phyloP scores from a whole-genome alignment of 2,888 invertebrate genomes.

The Entomobrya proxima region DNA sequence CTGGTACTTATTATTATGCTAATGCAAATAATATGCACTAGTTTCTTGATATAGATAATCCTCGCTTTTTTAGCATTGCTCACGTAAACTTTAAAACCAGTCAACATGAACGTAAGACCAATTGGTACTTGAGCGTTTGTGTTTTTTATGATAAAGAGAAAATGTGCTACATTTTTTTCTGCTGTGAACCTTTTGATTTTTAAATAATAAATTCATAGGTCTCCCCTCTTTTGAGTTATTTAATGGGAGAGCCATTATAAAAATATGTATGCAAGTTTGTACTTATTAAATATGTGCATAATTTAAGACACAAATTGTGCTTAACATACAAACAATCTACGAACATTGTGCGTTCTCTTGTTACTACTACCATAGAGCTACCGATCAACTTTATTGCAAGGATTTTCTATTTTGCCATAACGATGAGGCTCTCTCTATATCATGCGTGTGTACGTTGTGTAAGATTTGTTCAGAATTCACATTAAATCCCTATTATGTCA shows the following conservation, averaged over 20 bases:
- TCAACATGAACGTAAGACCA: neutral
- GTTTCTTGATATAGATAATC: constrained; percentile 23
- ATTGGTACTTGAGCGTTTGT: neutral
- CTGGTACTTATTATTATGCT: neutral
- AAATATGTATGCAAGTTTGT: constrained; percentile 23
- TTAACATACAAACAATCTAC: neutral
- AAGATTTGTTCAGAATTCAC: neutral
- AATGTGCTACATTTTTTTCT: constrained; percentile 34
- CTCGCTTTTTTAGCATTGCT: neutral
- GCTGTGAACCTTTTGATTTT: constrained; percentile 26
- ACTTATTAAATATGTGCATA: constrained; percentile 38
- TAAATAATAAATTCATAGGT: constrained; percentile 18
- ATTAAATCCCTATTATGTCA: neutral
- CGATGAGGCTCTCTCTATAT: neutral
- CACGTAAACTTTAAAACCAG: constrained; percentile 20
- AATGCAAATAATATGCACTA: constrained; percentile 20
- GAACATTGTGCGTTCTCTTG: neutral
- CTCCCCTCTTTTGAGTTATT: constrained; percentile 24
- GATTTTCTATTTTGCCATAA: too few species aligned
- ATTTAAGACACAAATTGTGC: constrained; percentile 23
- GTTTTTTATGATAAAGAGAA: constrained; percentile 12
- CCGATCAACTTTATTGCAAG: constrained; percentile 12
- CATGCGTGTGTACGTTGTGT: neutral
- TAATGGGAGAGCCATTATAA: constrained; percentile 19
- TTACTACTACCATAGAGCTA: neutral